Evolutionary conservation across 2,888 invertebrate genomes (phyloP), one percentile per base, ranked within the genome.

Genomic region (Drosophila bunnanda): DNA sequence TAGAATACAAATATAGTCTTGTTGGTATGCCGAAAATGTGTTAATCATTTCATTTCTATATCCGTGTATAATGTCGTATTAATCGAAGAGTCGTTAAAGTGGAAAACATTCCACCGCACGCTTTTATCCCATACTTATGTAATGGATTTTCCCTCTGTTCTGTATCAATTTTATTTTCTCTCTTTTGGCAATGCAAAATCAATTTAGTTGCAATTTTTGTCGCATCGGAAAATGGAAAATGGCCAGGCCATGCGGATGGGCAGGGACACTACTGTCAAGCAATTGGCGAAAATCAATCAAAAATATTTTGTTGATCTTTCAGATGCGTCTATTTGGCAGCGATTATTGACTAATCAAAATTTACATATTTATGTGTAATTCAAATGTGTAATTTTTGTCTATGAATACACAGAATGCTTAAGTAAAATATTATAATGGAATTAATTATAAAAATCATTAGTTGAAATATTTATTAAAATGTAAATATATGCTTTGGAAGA

Each of bases 201-300:
- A 70, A 69, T 69, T 78, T 72, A 12, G n/a, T 28, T 46, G 46
- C 50, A 32, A 28, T 25, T 46, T 48, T 67, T 55, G 71, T 41
- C 20, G 48, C 50, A 52, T 52, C 10, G 34, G 34, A 32, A 60
- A 55, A 59, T 59, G 22, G 59, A 44, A 52, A 68, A 46, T 43
- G 44, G 36, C 12, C 44, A 48, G 61, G 41, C 36, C 56, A 22
- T 52, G 50, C 22, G 22, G 50, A 52, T 52, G 34, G 50, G 50
- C 15, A 34, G 60, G 58, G 65, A 46, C 67, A 71, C 73, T 36
- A 66, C 78, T 68, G 65, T 68, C 60, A 78, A 76, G 81, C 84
- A 89, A 82, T 89, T 83, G 88, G 79, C 83, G 75, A 83, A 82
- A 84, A 89, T 89, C 89, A 83, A 89, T 89, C 89, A 89, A 88